These are phyloP conservation scores for Mus spretus DNA, from an alignment of 2,797 vertebrate genomes.

Conservation along the genomic window DNA sequence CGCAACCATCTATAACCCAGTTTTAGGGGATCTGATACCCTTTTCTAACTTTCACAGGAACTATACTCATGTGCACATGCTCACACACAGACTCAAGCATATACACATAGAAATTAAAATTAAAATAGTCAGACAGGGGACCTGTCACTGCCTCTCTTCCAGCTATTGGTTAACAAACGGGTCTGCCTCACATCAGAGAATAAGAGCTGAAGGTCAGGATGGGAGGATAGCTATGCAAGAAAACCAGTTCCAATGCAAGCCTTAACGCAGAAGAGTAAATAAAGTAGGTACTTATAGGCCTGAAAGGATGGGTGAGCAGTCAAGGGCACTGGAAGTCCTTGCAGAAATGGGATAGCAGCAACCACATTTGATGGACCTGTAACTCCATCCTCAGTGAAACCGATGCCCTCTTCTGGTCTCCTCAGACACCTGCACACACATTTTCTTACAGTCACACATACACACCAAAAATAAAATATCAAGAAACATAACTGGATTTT, in stretches of 20 bases:
- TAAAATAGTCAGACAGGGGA: background rate
- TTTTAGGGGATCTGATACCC: background rate
- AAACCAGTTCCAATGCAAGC: background rate
- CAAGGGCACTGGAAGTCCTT: background rate
- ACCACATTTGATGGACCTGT: background rate
- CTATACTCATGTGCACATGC: background rate
- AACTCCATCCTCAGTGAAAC: no score
- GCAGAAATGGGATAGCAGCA: no score
- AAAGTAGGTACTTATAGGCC: background rate
- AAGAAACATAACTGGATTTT: background rate
- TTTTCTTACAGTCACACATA: background rate
- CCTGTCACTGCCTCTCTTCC: background rate
- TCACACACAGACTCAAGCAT: background rate
- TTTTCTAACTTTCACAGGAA: background rate
- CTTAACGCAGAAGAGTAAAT: background rate
- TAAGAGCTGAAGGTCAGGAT: background rate
- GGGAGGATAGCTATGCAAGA: background rate
- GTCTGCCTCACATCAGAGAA: background rate
- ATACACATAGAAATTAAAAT: background rate
- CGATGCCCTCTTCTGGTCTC: background rate
- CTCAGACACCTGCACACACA: background rate
- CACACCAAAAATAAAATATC: background rate
- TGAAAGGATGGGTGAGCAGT: background rate
- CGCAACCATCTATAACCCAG: background rate
- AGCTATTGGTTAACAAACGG: background rate